Base-by-base conservation (phyloP, 2,113 vertebrate genomes). In the Calyptomena viridis region DNA sequence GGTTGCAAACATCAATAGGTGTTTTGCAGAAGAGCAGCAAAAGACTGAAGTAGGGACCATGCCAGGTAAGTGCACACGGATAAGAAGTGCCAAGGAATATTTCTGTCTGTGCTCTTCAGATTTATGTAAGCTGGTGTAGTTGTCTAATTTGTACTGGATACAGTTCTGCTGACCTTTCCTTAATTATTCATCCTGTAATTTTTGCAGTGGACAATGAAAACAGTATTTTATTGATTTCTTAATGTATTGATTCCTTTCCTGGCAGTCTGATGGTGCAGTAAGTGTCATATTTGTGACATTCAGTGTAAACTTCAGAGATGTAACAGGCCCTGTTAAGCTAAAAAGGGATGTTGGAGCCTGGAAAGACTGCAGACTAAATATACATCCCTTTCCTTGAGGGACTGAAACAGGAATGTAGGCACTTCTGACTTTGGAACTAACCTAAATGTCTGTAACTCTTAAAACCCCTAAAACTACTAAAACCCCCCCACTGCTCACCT, bases 401-500 rank as follows among this genome's bases (percentile, higher is more conserved):
- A 11, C n/a, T 68, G 35, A 35, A 88, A 44, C 14, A 72, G 44
- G 10, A 77, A 11, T 18, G 37, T 55, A 23, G 22, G 8, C 56
- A 15, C 0, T 0, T 74, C 73, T 80, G 20, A 46, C 16, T 83
- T 55, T n/a, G 33, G 7, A 20, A 67, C 69, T 73, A 60, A 39
- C 15, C 20, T 35, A 37, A 53, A 3, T n/a, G 20, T 63, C 62
- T 79, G 1, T 58, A 62, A 44, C 5, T 27, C 28, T 46, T 52
- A 10, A 77, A 62, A 78, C 39, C 13, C 37, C 13, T 37, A 11
- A 68, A 62, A n/a, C 9, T 52, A 28, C 18, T 35, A 22, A 42
- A 52, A 3, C 1, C 8, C 9, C 23, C 9, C 27, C n/a, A 28
- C 46, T 15, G 1, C 9, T 6, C 33, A 17, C 8, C 33, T 23